These are phyloP conservation scores for Electrona antarctica DNA, from an alignment of 2,113 vertebrate genomes.

Conservation along the genomic window DNA sequence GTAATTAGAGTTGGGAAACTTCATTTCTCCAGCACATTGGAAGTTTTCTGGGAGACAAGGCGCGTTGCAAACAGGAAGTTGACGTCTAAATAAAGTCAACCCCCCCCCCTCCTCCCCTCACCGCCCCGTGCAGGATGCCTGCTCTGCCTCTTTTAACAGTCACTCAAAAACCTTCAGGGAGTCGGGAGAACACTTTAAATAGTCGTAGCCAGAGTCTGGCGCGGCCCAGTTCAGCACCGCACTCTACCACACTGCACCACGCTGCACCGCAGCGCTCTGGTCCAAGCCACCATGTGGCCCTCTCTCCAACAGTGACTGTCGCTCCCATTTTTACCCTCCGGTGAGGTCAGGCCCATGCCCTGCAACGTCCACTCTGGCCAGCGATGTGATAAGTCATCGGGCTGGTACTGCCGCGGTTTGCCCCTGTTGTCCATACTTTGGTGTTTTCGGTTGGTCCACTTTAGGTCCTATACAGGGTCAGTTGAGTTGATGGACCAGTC, in stretches of 20 bases:
- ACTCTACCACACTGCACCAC: slow-evolving; percentile 17
- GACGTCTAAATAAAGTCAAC: slow-evolving; percentile 71
- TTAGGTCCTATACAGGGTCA: slow-evolving; percentile 56
- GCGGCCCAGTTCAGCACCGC: slow-evolving; percentile 22
- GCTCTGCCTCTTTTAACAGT: slow-evolving; percentile 52
- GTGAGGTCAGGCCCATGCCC: slow-evolving; percentile 69
- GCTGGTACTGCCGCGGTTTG: slow-evolving; percentile 59
- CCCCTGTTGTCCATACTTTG: slow-evolving; percentile 47
- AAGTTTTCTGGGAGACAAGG: slow-evolving; percentile 68
- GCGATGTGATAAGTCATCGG: slow-evolving; percentile 69
- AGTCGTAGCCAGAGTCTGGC: slow-evolving; percentile 45
- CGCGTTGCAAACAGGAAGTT: slow-evolving; percentile 78
- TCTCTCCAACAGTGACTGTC: slow-evolving; percentile 54
- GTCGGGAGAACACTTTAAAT: slow-evolving; percentile 63
- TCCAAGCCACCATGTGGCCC: slow-evolving; percentile 45
- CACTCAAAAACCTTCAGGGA: slow-evolving; percentile 59
- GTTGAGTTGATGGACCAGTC: slow-evolving; percentile 50
- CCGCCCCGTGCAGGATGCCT: slow-evolving; percentile 53
- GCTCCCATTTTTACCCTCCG: slow-evolving; percentile 68
- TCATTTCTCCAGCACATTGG: slow-evolving; percentile 58
- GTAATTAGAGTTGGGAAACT: slow-evolving; percentile 78
- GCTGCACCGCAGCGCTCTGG: slow-evolving; percentile 65
- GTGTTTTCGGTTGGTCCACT: slow-evolving; percentile 52
- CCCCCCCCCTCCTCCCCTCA: not conserved
- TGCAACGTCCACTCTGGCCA: slow-evolving; percentile 58